A percentile compares a stretch with the other conserved stretches of the same genome.
phyloP scores from a whole-genome alignment of 2,797 vertebrate genomes.

The Scomberomorus guttatus region DNA sequence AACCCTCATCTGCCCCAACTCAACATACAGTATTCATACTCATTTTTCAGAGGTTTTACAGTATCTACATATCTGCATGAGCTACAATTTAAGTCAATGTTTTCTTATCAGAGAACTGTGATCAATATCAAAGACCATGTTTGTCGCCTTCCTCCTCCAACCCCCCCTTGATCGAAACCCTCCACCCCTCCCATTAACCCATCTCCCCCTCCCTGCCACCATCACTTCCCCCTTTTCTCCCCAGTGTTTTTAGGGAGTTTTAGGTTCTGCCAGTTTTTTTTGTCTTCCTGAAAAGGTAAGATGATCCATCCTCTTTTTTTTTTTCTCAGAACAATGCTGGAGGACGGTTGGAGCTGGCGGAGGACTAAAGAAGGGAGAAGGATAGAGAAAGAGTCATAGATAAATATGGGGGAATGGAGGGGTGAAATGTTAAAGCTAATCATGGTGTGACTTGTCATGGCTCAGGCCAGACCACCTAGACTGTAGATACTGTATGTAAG shows the following conservation, averaged over 20 bases:
- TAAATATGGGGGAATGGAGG: slow-evolving; percentile 6
- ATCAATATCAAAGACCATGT: slow-evolving; percentile 24
- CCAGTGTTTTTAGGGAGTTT: slow-evolving; percentile 77
- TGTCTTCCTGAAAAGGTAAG: slow-evolving; percentile 84
- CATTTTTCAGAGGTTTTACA: not conserved
- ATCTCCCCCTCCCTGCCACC: slow-evolving; percentile 14
- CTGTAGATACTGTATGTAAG: not conserved
- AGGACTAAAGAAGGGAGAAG: slow-evolving; percentile 25
- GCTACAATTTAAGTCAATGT: not conserved
- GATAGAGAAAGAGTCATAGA: slow-evolving; percentile 32
- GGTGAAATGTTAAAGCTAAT: slow-evolving; percentile 32
- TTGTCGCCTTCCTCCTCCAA: slow-evolving; percentile 18
- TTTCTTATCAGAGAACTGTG: slow-evolving; percentile 12
- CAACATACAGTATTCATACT: not conserved
- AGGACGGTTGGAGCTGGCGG: slow-evolving; percentile 61
- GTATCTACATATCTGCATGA: not conserved
- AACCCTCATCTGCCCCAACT: too few relatives aligned
- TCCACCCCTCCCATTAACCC: slow-evolving; percentile 11
- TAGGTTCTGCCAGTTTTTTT: slow-evolving; percentile 71
- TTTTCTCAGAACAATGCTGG: slow-evolving; percentile 74
- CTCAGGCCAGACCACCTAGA: slow-evolving; percentile 1
- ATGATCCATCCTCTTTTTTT: slow-evolving; percentile 74
- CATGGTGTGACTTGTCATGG: slow-evolving; percentile 13
- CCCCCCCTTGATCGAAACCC: slow-evolving; percentile 31
- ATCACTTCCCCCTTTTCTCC: slow-evolving; percentile 66